phyloP scores from a whole-genome alignment of 2,888 invertebrate genomes.

The Hypomecis atomaria region DNA sequence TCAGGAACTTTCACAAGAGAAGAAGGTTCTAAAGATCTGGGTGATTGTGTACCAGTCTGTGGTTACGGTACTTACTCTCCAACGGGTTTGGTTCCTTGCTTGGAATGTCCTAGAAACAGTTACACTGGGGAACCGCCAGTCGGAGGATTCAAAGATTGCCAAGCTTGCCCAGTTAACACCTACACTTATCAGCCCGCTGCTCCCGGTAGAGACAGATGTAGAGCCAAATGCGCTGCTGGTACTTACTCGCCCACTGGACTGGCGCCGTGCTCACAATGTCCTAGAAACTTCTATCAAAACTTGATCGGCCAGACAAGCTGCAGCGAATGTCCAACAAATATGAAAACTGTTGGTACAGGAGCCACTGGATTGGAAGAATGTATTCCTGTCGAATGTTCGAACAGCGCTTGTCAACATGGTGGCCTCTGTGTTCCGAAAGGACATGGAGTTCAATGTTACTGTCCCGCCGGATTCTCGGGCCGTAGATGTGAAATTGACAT shows the following conservation, averaged over 20 bases:
- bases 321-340: conserved; percentile 95
- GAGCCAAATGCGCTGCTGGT: conserved; percentile 95
- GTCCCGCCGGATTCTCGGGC: conserved; percentile 97
- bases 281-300: conserved; percentile 96
- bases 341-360: conserved; percentile 92
- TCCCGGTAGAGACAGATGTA: conserved; percentile 91
- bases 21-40: conserved; percentile 93
- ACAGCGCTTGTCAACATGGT: conserved; percentile 95
- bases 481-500: conserved; percentile 97
- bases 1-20: conserved; percentile 96
- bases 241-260: conserved; percentile 96
- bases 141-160: conserved; percentile 96
- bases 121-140: conserved; percentile 94
- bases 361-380: conserved; percentile 94
- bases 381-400: conserved; percentile 93
- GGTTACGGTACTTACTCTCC: conserved; percentile 98
- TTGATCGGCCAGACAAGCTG: conserved; percentile 93
- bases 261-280: conserved; percentile 97
- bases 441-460: conserved; percentile 95
- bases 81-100: conserved; percentile 96
- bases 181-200: conserved; percentile 97
- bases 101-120: conserved; percentile 97
- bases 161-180: conserved; percentile 94
- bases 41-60: conserved; percentile 96
- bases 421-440: conserved; percentile 95